Evolutionary conservation across 2,888 invertebrate genomes (phyloP), one percentile per base, ranked within the genome.

Genomic region (Parthenolecanium corni): DNA sequence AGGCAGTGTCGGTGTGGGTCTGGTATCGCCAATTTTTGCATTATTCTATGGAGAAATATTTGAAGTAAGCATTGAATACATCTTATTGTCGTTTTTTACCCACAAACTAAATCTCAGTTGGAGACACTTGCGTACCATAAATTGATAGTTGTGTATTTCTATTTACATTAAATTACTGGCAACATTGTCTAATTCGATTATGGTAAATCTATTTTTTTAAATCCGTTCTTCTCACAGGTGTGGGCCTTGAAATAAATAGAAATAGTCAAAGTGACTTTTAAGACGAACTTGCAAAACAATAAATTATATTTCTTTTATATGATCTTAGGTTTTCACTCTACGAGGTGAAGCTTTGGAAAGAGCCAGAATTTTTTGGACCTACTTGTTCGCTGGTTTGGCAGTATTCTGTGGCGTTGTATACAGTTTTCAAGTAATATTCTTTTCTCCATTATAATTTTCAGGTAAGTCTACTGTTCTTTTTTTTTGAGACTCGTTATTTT

Each of bases 1-100:
- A 1, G 83, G 85, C 0, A 82, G 87, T 0, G 72, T 82, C 0
- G 74, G 81, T 53, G 83, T 85, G 3, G 88, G 88, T 0, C 77
- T 81, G 0, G 81, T 84, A 0, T 83, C 85, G 67, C 87, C 88
- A 0, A 76, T 81, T 44, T 87, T 86, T 71, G 86, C 87, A 0
- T 77, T 87, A 1, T 75, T 87, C 14, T 88, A 88, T 68, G 88
- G 88, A 42, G 84, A 88, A 70, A 83, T 86, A 40, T 84, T 85
- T 69, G 82, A 82, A 66, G 82, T 83, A 74, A 75, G 78, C 72
- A 52, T 52, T 46, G 12, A 12, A 47, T 16, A n/a, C n/a, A n/a
- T n/a, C n/a, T n/a, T n/a, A n/a, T n/a, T n/a, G n/a, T n/a, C n/a
- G n/a, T n/a, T n/a, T n/a, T n/a, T n/a, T n/a, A n/a, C n/a, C n/a